These are phyloP conservation scores for Steromphala cineraria DNA, from an alignment of 2,888 invertebrate genomes.

Conservation along the genomic window DNA sequence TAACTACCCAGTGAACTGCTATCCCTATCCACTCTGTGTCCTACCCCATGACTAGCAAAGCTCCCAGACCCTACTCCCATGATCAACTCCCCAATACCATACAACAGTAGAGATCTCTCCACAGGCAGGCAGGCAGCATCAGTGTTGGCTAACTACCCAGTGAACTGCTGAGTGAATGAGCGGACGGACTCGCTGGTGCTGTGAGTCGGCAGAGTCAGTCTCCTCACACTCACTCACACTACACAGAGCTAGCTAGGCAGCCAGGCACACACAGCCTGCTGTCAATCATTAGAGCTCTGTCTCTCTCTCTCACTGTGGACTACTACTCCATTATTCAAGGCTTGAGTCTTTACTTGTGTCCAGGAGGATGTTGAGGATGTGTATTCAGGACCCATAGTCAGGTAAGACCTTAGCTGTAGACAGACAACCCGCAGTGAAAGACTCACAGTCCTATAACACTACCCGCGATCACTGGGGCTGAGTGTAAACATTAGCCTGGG, in stretches of 20 bases:
- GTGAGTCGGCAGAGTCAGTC: background rate
- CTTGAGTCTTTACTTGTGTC: background rate
- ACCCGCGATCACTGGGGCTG: too few species aligned
- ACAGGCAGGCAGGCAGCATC: background rate
- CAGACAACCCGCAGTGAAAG: too few species aligned
- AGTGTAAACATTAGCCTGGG: too few species aligned
- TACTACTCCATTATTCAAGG: slow-evolving; percentile 17
- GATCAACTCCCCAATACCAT: too few species aligned
- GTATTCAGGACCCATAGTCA: background rate
- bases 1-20: too few species aligned
- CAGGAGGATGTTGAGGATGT: background rate
- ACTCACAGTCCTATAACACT: too few species aligned
- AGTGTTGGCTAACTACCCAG: background rate
- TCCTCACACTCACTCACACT: background rate
- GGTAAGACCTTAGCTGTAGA: background rate
- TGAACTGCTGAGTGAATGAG: background rate
- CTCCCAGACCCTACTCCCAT: too few species aligned
- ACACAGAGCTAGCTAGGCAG: background rate
- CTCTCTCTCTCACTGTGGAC: slow-evolving; percentile 1
- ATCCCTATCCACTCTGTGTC: too few species aligned
- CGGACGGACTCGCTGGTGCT: background rate
- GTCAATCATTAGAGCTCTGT: background rate
- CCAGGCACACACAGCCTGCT: background rate
- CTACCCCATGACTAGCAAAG: too few species aligned
- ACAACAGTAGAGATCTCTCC: background rate